These are phyloP conservation scores for Plusia festucae DNA, from an alignment of 2,888 invertebrate species.

Conservation along the genomic window DNA sequence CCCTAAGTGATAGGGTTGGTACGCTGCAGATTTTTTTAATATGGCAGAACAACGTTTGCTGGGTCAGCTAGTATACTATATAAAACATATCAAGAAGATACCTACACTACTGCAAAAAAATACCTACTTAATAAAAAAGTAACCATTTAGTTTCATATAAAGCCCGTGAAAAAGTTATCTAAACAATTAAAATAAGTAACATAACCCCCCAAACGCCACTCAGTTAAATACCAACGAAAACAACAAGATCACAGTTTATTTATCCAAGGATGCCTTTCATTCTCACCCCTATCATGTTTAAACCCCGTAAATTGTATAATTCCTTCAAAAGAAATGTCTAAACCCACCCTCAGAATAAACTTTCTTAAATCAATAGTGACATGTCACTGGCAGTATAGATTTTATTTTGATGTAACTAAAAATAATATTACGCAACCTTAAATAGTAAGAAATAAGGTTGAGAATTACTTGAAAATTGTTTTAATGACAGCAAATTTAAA, in stretches of 20 bases:
- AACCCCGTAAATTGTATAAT: slow-evolving; percentile 56
- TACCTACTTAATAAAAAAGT: too few species aligned
- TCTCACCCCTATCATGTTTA: slow-evolving; percentile 54
- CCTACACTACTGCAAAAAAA: too few species aligned
- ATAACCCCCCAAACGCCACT: slow-evolving; percentile 14
- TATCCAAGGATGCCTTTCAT: slow-evolving; percentile 59
- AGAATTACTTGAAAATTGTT: background rate
- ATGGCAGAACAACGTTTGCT: too few species aligned
- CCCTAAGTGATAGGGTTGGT: too few species aligned
- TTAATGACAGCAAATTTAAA: background rate
- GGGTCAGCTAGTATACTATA: too few species aligned
- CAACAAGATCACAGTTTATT: slow-evolving; percentile 51
- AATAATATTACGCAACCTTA: slow-evolving; percentile 16
- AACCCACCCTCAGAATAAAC: slow-evolving; percentile 82
- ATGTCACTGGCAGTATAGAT: slow-evolving; percentile 67
- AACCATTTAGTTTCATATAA: too few species aligned
- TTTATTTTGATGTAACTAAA: slow-evolving; percentile 10
- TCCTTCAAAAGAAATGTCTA: slow-evolving; percentile 65
- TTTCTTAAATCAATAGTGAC: slow-evolving; percentile 81
- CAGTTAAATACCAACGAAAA: slow-evolving; percentile 46
- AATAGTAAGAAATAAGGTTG: background rate
- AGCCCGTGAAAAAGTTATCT: too few species aligned
- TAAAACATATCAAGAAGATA: too few species aligned
- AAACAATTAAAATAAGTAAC: slow-evolving; percentile 15
- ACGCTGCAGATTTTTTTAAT: too few species aligned